Evolutionary conservation across 2,113 vertebrate genomes (phyloP), one percentile per base, ranked within the genome.

Genomic region (Platichthys stellatus): DNA sequence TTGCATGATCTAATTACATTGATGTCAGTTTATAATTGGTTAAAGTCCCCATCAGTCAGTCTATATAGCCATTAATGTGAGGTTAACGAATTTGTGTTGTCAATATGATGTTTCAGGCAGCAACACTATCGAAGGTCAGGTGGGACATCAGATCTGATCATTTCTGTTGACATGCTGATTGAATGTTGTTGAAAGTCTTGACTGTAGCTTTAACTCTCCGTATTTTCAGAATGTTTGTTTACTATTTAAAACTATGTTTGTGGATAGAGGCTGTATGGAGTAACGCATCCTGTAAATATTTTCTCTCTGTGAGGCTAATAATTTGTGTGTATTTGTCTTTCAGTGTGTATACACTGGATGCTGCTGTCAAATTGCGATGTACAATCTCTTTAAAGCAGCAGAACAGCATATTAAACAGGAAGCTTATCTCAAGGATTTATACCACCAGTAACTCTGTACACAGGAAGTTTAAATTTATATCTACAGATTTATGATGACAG

Each of bases 351-450:
- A 78, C 69, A 73, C 38, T 62, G 21, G 73, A 69, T 1, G 2
- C 18, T 3, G 3, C 14, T 43, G 64, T 61, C 53, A 40, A 56
- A 49, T 53, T 17, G 76, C 40, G 61, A 2, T 68, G 80, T 64
- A 85, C 69, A 67, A 78, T 71, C 67, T 69, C 58, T 35, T 53
- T 58, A 18, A 45, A 63, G 71, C 57, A 72, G 74, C 53, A 72
- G 71, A 43, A 69, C 49, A 60, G 26, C 5, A 61, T 43, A 70
- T 69, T 61, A 58, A 31, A 79, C 61, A 71, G 35, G 38, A 76
- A 45, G 60, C 64, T 73, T 78, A 78, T 85, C 72, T 74, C 28
- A 24, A 40, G 53, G 69, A 89, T 87, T 79, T 85, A 87, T 82
- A 74, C 20, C 23, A 8, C 24, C 49, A 63, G 58, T 71, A 49